Base-by-base conservation (phyloP, 1,140 invertebrate genomes). In the Sycophila sp. region DNA sequence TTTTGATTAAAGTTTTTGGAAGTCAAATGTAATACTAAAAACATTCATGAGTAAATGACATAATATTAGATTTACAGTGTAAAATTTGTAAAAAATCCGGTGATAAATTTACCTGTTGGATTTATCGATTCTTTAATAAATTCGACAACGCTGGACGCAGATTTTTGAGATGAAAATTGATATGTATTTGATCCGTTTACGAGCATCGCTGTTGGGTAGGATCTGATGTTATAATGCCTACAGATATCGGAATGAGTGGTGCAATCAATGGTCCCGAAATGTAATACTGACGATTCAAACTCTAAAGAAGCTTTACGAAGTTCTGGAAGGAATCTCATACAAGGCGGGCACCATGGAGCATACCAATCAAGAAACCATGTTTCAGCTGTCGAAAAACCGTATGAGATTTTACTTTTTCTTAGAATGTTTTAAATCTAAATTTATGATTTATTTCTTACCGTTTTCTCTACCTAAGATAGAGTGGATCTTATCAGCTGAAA, bases 311-410 rank as follows among this genome's bases (percentile, higher is more conserved):
- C 90, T 83, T 91, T 92, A 10, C 93, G 85, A 51, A 94, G 86
- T 84, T 94, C 92, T 38, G 92, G 91, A 13, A 94, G 81, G 60
- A 94, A 85, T 66, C 87, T 86, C 83, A 93, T 89, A 79, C 94
- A 95, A 0, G 94, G 93, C n/a, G 93, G 93, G 85, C 94, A 95
- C 92, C 93, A 94, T 74, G 94, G 93, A 4, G 93, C 91, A 85
- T 92, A 94, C 87, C 93, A 94, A 77, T 94, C 93, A 28, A 95
- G 87, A 77, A 94, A 90, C 92, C 91, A 93, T 2, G 88, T 83
- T 69, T 86, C 83, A 38, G 82, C 69, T 71, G 13, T 11, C 32
- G 13, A 51, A 55, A 49, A 66, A 40, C 36, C 45, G 32, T n/a
- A 40, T 30, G 45, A n/a, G 62, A 26, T 40, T 56, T 59, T 28